A percentile compares a stretch with the other conserved stretches of the same genome.
Conservation (phyloP, 2,113 vertebrate genomes). For the Apeltes quadracus region DNA sequence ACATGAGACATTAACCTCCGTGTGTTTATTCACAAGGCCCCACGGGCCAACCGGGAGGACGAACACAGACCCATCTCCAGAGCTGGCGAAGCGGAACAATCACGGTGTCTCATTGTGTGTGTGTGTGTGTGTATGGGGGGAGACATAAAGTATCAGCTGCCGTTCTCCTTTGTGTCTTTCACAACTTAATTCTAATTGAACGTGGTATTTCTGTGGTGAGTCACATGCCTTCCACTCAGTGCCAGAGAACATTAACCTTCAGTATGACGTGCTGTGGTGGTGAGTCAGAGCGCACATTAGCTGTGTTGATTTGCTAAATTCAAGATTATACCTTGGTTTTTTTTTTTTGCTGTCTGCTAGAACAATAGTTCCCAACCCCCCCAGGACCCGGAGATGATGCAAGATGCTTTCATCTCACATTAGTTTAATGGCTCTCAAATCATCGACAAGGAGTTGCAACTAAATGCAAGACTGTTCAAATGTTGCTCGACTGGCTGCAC, state of each 20-base stretch:
- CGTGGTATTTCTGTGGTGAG: slow-evolving; percentile 62
- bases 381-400: background rate
- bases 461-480: background rate
- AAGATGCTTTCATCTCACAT: background rate
- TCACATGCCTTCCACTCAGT: slow-evolving; percentile 55
- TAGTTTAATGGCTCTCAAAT: background rate
- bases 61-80: slow-evolving; percentile 61
- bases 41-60: slow-evolving; percentile 67
- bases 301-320: slow-evolving; percentile 49
- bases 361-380: background rate
- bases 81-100: slow-evolving; percentile 62
- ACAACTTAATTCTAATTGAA: slow-evolving; percentile 68
- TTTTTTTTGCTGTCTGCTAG: background rate
- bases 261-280: slow-evolving; percentile 54
- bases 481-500: background rate
- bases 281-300: slow-evolving; percentile 69
- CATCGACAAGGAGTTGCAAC: background rate
- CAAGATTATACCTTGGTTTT: slow-evolving; percentile 26
- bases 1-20: slow-evolving; percentile 71
- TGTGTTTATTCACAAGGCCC: slow-evolving; percentile 72
- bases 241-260: slow-evolving; percentile 65
- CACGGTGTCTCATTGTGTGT: slow-evolving; percentile 64
- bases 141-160: slow-evolving; percentile 56
- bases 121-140: background rate
- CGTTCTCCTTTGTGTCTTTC: slow-evolving; percentile 61